These are phyloP conservation scores for Oncorhynchus gorbuscha DNA, from an alignment of 2,113 vertebrate species.

Conservation along the genomic window DNA sequence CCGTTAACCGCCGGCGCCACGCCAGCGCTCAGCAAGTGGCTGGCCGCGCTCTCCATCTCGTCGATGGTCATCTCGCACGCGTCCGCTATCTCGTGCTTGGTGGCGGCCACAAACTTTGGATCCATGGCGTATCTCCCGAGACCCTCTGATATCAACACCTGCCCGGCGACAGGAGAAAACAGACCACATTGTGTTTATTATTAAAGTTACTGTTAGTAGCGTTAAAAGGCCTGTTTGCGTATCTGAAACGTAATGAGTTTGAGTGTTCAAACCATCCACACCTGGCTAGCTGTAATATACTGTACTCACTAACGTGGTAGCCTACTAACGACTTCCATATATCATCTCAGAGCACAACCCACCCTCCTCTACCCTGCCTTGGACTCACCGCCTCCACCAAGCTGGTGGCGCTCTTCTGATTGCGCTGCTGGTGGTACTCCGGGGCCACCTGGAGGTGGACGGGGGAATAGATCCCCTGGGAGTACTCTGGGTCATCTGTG, in stretches of 20 bases:
- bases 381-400: conserved; percentile 93
- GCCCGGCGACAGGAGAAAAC: conserved; percentile 23
- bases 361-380: neutral
- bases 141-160: conserved; percentile 98
- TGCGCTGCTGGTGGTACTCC: conserved; percentile 87
- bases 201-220: neutral
- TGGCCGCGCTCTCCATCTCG: conserved; percentile 98
- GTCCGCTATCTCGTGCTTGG: conserved; percentile 96
- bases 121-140: conserved; percentile 94
- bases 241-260: neutral
- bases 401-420: conserved; percentile 95
- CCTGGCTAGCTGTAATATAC: neutral
- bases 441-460: conserved; percentile 90
- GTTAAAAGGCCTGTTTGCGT: neutral
- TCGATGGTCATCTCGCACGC: conserved; percentile 98
- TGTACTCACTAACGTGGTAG: too few relatives aligned
- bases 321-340: too few relatives aligned
- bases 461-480: conserved; percentile 87
- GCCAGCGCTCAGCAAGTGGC: conserved; percentile 88
- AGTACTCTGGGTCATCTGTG: conserved; percentile 88
- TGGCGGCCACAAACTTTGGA: conserved; percentile 95
- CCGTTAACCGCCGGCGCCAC: conserved; percentile 78
- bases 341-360: too few relatives aligned
- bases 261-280: neutral
- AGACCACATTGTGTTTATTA: neutral